phyloP scores from a whole-genome alignment of 2,888 invertebrate species.

The Plemyria rubiginata region DNA sequence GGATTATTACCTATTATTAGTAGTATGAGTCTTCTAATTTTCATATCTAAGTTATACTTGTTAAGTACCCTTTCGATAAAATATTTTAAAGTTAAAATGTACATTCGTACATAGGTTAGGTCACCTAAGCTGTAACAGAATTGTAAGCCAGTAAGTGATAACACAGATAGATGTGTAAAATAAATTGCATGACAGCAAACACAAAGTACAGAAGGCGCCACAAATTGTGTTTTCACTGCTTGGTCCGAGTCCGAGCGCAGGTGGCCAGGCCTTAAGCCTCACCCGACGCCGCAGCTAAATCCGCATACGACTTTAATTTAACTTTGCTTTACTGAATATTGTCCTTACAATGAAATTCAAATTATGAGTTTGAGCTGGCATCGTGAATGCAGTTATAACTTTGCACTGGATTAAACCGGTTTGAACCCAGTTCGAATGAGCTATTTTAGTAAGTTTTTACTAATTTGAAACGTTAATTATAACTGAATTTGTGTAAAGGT shows the following conservation, averaged over 20 bases:
- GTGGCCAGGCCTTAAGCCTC: conserved; percentile 72
- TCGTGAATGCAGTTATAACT: conserved; percentile 39
- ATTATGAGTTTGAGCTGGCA: conserved; percentile 42
- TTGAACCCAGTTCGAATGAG: conserved; percentile 20
- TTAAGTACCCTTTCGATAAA: too few relatives aligned
- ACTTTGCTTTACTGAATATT: conserved; percentile 77
- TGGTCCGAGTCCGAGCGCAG: conserved; percentile 64
- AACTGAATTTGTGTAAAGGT: neutral
- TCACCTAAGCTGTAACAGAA: neutral
- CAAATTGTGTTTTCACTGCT: conserved; percentile 77
- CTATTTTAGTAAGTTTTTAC: conserved; percentile 1
- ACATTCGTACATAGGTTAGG: neutral
- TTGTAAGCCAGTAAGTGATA: conserved; percentile 21
- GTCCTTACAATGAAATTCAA: conserved; percentile 73
- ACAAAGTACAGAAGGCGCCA: conserved; percentile 70
- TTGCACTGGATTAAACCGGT: conserved; percentile 35
- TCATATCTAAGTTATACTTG: too few relatives aligned
- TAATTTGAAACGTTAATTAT: conserved; percentile 1
- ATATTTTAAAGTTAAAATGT: too few relatives aligned
- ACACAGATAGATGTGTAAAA: conserved; percentile 56
- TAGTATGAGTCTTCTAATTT: too few relatives aligned
- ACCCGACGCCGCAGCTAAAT: conserved; percentile 64
- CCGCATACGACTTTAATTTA: conserved; percentile 81
- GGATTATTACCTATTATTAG: too few relatives aligned
- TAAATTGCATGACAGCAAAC: conserved; percentile 74